Evolutionary conservation across 2,888 invertebrate genomes (phyloP).

Genomic region (Endotricha flammealis): DNA sequence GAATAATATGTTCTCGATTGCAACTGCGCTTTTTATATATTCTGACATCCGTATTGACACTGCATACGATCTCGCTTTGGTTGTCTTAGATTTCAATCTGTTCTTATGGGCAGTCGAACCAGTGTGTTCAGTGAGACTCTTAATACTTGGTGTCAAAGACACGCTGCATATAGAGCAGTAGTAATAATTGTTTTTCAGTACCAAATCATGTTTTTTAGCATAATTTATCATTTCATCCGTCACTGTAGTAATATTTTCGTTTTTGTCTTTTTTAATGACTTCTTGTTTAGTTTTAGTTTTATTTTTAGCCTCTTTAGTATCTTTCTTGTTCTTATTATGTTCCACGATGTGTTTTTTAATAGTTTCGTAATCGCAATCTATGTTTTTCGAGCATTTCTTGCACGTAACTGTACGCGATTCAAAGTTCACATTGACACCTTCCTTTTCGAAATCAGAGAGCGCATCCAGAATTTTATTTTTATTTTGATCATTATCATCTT

Average conservation of each 20-base stretch:
- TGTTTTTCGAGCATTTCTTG: constrained; percentile 25
- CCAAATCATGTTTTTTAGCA: constrained; percentile 22
- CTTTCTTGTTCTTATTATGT: constrained; percentile 23
- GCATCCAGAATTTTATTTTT: constrained; percentile 23
- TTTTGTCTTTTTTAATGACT: constrained; percentile 11
- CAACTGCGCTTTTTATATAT: constrained; percentile 17
- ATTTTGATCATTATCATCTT: constrained; percentile 11
- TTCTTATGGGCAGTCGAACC: constrained; percentile 20
- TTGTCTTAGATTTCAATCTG: constrained; percentile 5
- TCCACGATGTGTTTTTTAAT: constrained; percentile 29
- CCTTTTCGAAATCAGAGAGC: constrained; percentile 26
- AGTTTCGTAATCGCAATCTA: constrained; percentile 23
- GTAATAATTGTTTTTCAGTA: constrained; percentile 15
- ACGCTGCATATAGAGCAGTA: constrained; percentile 25
- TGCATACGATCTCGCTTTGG: background rate
- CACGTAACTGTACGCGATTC: constrained; percentile 27
- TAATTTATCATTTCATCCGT: constrained; percentile 18
- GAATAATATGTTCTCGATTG: constrained; percentile 13
- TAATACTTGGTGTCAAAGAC: constrained; percentile 19
- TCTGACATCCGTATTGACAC: constrained; percentile 3
- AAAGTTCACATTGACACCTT: constrained; percentile 33
- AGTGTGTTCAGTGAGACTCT: constrained; percentile 25
- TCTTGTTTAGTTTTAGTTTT: no score
- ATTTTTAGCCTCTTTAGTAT: constrained; percentile 4
- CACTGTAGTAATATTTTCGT: constrained; percentile 1